Base-by-base conservation (phyloP, 1,140 invertebrate species). In the Lethrus apterus region DNA sequence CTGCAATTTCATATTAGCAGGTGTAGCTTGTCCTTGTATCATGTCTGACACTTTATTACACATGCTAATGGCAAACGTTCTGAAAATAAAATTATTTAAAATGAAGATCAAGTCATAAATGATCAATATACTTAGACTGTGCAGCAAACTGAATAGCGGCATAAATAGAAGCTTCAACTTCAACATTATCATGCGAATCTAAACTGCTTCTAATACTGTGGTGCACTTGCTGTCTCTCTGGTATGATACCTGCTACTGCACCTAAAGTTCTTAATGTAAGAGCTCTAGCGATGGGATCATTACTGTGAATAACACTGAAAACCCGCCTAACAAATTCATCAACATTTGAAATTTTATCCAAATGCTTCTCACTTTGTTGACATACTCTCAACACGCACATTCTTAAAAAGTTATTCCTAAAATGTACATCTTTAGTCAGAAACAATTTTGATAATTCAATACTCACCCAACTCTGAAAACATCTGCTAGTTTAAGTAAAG, bases 321-420 rank as follows among this genome's bases (percentile, higher is more conserved):
- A 98, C 85, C 56, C 92, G 72, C 43, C 86, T 75, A 1, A 97
- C 80, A 72, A 97, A 96, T 68, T 97, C 93, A 62, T 98, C 93
- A 5, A 97, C 86, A 68, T 93, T 97, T 4, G 94, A 71, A 51
- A 98, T 94, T 72, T 98, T 98, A 62, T 97, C 92, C 24, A 97
- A 70, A 71, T 98, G 93, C 63, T 93, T 93, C 62, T 95, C 89
- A 65, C 90, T 95, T 61, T 96, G 89, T 57, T 96, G 89, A 51
- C 89, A 92, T 0, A 97, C 93, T 46, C 89, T 72, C 5, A 97
- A 66, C n/a, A 98, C 87, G 80, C 93, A 94, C 8, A 96, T 75
- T 23, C 93, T 74, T 18, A 96, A 70, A 66, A 98, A 94, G 66
- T 98, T 98, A 30, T 78, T 87, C 2, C 81, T 82, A 55, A 46